Conservation (phyloP, 2,113 vertebrate species). For the Poecilia latipinna region DNA sequence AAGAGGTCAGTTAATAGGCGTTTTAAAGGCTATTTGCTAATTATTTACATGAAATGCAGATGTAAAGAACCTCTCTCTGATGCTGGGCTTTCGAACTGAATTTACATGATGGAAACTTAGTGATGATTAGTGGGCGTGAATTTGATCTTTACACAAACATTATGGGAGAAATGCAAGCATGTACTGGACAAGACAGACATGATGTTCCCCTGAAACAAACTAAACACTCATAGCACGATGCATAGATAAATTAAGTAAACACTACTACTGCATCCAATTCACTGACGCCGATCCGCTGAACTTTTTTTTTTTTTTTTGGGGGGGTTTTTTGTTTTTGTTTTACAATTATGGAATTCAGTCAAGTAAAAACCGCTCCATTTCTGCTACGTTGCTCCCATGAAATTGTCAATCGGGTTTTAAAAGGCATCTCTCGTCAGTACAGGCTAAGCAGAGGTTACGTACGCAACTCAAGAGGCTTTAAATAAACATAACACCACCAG, state of each 20-base stretch:
- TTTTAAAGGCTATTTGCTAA: constrained; percentile 84
- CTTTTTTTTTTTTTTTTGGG: constrained; percentile 60
- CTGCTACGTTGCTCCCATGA: constrained; percentile 55
- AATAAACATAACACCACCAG: constrained; percentile 77
- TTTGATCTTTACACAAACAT: constrained; percentile 50
- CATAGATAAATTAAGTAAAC: constrained; percentile 93
- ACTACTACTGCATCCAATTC: constrained; percentile 88
- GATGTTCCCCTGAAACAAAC: constrained; percentile 85
- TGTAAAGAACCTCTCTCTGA: constrained; percentile 55
- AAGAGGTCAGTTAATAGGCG: constrained; percentile 86
- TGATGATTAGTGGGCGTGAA: constrained; percentile 33
- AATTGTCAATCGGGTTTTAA: constrained; percentile 47
- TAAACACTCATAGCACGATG: constrained; percentile 87
- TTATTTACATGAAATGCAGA: constrained; percentile 76
- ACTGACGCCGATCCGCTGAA: constrained; percentile 83
- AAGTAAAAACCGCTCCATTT: constrained; percentile 66
- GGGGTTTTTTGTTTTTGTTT: constrained; percentile 46
- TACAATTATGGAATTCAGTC: constrained; percentile 84
- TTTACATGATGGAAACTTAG: constrained; percentile 40
- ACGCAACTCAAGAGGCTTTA: constrained; percentile 82
- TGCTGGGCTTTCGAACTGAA: constrained; percentile 52
- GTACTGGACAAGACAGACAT: constrained; percentile 82
- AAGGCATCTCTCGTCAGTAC: constrained; percentile 51
- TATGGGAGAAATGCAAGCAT: constrained; percentile 37
- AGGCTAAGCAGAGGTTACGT: constrained; percentile 73